A percentile compares a stretch with the other conserved stretches of the same genome.
Evolutionary conservation across 2,797 vertebrate species (phyloP).

Genomic region (Mus minutoides): DNA sequence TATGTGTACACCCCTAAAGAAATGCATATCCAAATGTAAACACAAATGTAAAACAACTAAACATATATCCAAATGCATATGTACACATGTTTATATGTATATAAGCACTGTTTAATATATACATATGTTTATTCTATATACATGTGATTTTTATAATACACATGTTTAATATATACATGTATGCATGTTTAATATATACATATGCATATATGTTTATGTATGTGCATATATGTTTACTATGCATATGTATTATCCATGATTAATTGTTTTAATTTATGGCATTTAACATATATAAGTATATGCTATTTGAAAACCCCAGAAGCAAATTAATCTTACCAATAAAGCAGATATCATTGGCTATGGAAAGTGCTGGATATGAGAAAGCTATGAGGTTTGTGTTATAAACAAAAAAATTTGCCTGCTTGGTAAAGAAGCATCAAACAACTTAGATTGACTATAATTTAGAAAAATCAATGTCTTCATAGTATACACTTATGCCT

Average conservation of each 20-base stretch:
- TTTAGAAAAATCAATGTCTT: background rate
- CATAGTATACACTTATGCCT: background rate
- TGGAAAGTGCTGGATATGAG: background rate
- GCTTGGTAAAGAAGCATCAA: slow-evolving; percentile 19
- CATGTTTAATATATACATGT: background rate
- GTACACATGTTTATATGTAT: background rate
- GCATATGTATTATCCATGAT: background rate
- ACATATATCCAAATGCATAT: background rate
- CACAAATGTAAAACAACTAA: background rate
- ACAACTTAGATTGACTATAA: background rate
- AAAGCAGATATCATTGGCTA: background rate
- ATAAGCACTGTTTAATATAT: background rate
- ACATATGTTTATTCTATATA: background rate
- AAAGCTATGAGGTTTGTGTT: background rate
- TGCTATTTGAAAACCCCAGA: background rate
- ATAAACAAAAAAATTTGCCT: slow-evolving; percentile 12
- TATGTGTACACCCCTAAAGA: background rate
- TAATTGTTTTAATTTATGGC: background rate
- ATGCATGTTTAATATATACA: background rate
- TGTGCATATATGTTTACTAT: background rate
- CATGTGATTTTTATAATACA: background rate
- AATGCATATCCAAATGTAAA: background rate
- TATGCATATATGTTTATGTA: background rate
- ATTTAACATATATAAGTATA: background rate
- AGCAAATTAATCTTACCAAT: background rate